phyloP scores from a whole-genome alignment of 2,797 vertebrate genomes.

The Poeciliopsis paucimaculata region DNA sequence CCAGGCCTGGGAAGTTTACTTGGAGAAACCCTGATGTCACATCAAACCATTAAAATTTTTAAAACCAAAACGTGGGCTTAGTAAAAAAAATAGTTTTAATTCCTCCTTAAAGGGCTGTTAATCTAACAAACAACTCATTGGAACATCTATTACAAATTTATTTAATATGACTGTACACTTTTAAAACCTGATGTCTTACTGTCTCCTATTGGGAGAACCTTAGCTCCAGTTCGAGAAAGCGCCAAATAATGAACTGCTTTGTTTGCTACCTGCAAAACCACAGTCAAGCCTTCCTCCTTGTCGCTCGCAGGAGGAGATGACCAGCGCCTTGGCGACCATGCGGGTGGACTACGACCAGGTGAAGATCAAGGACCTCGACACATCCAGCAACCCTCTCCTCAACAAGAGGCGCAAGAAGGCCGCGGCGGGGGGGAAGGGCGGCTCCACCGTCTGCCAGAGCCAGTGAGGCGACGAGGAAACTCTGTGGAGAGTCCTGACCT shows the following conservation, averaged over 20 bases:
- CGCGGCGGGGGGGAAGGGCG: conserved; percentile 80
- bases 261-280: background rate
- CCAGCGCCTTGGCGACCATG: conserved; percentile 96
- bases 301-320: conserved; percentile 92
- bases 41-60: no score
- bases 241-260: background rate
- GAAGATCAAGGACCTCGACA: conserved; percentile 97
- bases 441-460: conserved; percentile 89
- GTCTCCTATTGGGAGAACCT: background rate
- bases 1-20: no score
- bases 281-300: background rate
- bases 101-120: no score
- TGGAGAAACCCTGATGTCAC: no score
- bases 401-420: conserved; percentile 98
- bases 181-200: background rate
- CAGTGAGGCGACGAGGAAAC: conserved; percentile 79
- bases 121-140: no score
- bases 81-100: no score
- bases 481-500: conserved; percentile 8
- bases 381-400: conserved; percentile 94
- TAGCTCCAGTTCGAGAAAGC: background rate
- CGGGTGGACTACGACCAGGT: conserved; percentile 98
- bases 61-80: no score
- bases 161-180: no score
- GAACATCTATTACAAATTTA: no score